Conservation (phyloP, 2,888 invertebrate species). For the Trichacis sp. region DNA sequence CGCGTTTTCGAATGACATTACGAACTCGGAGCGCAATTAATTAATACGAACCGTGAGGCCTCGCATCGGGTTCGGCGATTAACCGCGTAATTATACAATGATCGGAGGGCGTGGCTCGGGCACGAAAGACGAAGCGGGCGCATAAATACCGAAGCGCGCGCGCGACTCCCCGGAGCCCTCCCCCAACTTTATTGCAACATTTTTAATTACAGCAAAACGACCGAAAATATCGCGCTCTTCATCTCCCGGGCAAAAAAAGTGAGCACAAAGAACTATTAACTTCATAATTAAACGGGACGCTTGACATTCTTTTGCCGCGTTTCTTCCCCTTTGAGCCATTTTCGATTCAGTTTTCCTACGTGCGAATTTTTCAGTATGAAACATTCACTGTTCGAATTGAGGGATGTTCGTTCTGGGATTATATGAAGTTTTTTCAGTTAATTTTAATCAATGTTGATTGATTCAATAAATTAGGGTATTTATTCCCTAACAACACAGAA, state of each 20-base stretch:
- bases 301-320: slow-evolving; percentile 30
- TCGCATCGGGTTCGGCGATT: slow-evolving; percentile 65
- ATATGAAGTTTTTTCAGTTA: no score
- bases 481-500: no score
- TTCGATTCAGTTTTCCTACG: no score
- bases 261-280: slow-evolving; percentile 34
- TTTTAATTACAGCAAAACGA: slow-evolving; percentile 64
- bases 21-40: slow-evolving; percentile 51
- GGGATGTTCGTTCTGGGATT: no score
- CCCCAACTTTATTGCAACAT: slow-evolving; percentile 58
- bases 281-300: slow-evolving; percentile 37
- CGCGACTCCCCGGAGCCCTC: slow-evolving; percentile 55
- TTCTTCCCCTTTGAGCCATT: neutral
- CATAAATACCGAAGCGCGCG: slow-evolving; percentile 54
- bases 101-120: slow-evolving; percentile 62
- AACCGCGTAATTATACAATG: slow-evolving; percentile 67
- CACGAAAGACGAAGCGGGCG: slow-evolving; percentile 44
- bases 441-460: no score
- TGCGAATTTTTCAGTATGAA: no score
- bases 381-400: no score
- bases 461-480: no score
- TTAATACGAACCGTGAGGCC: slow-evolving; percentile 54
- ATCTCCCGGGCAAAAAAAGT: slow-evolving; percentile 25
- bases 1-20: slow-evolving; percentile 27
- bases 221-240: slow-evolving; percentile 53